Base-by-base conservation (phyloP, 1,140 invertebrate species). In the Ips nitidus region DNA sequence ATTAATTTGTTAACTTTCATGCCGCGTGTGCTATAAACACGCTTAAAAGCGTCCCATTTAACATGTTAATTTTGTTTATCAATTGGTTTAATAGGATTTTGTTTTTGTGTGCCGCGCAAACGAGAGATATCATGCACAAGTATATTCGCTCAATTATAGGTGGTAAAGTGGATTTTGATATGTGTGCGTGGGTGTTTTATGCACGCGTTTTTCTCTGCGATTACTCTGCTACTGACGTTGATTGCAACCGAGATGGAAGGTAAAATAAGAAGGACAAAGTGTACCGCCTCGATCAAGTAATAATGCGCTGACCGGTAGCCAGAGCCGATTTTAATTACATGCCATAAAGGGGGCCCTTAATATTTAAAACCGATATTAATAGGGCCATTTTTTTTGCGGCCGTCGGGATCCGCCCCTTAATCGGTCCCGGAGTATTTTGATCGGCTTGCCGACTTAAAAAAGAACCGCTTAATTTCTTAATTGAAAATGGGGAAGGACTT, bases 1-100 rank as follows among this genome's bases (percentile, higher is more conserved):
- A 64, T 64, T 64, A 64, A 64, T 64, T 64, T 64, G 62, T 64
- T 64, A 64, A 64, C 62, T 64, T 64, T 64, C 41, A 55, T 64
- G 59, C 59, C 59, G 56, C 57, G 60, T 38, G 59, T 55, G 62
- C 52, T 64, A 64, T 64, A 53, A 64, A 64, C 43, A 64, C 62
- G 62, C 52, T 64, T 64, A 64, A 64, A 64, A 64, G 62, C 62
- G 50, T 52, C 47, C 52, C 37, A 53, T 64, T 64, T 64, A 64
- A 64, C 52, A 52, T 64, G 52, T 53, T 64, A 64, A 64, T 64
- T 64, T 55, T 64, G 62, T 64, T 64, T 64, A 64, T 64, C 47
- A 64, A 64, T 64, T 53, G 47, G 62, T 64, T 64, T 64, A 64
- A 64, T 64, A 53, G 62, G 62, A 64, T 64, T 53, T 64, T 64